phyloP scores from a whole-genome alignment of 2,797 vertebrate genomes.

The Emydoidea blandingii region DNA sequence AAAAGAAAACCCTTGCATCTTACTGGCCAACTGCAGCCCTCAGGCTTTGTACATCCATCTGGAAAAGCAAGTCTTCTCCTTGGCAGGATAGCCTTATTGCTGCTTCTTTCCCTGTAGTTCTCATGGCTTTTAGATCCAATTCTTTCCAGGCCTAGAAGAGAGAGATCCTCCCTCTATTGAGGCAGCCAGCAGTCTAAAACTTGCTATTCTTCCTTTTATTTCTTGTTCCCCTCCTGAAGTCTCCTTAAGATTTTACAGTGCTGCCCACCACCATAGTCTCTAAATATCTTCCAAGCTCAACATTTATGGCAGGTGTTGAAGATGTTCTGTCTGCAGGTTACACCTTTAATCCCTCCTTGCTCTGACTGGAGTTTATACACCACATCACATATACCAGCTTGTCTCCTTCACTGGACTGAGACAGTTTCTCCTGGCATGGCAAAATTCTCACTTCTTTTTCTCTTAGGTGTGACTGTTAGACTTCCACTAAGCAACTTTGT shows the following conservation, averaged over 20 bases:
- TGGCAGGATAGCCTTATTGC: not conserved
- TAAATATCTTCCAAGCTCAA: not conserved
- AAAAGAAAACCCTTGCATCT: not conserved
- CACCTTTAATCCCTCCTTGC: not conserved
- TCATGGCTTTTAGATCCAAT: not conserved
- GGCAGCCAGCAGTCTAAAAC: not conserved
- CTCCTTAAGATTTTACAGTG: not conserved
- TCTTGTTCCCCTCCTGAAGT: not conserved
- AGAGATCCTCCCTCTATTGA: not conserved
- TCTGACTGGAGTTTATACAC: not conserved
- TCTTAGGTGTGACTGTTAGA: not conserved
- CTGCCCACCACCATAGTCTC: not conserved
- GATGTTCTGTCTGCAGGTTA: not conserved
- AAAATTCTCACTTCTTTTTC: not conserved
- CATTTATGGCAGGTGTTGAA: not conserved
- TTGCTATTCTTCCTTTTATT: not conserved
- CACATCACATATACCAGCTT: not conserved
- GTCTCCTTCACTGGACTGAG: not conserved
- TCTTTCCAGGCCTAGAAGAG: not conserved
- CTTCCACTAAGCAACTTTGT: not conserved
- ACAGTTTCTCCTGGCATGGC: not conserved
- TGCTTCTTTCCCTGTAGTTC: not conserved
- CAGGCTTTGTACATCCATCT: not conserved
- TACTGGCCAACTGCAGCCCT: not conserved
- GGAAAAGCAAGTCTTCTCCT: not conserved